These are phyloP conservation scores for Zalophus californianus DNA, from an alignment of 2,797 vertebrate species.

Conservation along the genomic window DNA sequence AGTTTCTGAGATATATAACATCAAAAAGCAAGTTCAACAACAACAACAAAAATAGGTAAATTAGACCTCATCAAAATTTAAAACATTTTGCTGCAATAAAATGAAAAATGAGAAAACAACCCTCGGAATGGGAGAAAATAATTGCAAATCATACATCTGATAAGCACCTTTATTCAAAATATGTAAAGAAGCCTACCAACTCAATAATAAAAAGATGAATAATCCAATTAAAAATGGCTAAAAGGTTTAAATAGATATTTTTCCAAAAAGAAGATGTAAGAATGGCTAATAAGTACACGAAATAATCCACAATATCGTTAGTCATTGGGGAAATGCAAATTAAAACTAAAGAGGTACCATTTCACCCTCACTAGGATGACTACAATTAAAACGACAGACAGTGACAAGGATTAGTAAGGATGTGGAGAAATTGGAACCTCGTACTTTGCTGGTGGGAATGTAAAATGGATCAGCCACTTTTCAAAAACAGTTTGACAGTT, in stretches of 20 bases:
- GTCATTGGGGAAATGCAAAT: not conserved
- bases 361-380: not conserved
- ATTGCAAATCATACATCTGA: not conserved
- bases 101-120: not conserved
- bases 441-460: not conserved
- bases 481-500: not conserved
- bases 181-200: not conserved
- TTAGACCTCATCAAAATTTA: not conserved
- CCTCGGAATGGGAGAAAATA: not conserved
- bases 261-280: not conserved
- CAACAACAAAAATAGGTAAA: not conserved
- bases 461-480: not conserved
- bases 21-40: slow-evolving; percentile 2
- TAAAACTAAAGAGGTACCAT: not conserved
- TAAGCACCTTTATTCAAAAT: not conserved
- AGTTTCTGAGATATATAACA: not conserved
- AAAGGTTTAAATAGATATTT: not conserved
- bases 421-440: not conserved
- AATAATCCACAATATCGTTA: not conserved
- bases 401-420: not conserved
- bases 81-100: not conserved
- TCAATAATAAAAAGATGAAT: not conserved
- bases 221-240: not conserved
- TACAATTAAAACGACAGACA: not conserved
- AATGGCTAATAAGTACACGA: not conserved